Conservation (phyloP, 1,140 invertebrate genomes). For the Epicauta chinensis region DNA sequence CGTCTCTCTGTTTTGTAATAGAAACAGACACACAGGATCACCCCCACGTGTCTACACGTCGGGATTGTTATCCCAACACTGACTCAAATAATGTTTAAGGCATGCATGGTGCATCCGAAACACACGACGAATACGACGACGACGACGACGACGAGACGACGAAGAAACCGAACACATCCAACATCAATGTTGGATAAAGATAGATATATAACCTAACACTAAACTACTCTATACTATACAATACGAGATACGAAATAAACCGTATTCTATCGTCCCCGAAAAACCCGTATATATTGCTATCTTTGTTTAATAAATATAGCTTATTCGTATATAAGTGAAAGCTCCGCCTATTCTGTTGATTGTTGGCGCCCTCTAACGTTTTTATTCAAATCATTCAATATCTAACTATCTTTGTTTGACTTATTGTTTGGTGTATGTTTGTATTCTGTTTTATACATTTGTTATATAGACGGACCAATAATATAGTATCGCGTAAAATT, state of each 20-base stretch:
- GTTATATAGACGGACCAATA: conserved; percentile 34
- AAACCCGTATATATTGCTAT: too few species aligned
- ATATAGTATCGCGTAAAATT: conserved; percentile 34
- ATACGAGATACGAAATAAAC: too few species aligned
- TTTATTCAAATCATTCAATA: too few species aligned
- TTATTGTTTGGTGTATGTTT: too few species aligned
- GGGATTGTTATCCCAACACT: conserved; percentile 41
- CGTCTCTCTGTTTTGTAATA: conserved; percentile 6
- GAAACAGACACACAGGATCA: conserved; percentile 10
- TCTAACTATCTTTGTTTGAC: too few species aligned
- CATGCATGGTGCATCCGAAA: conserved; percentile 33
- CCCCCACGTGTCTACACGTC: conserved; percentile 35
- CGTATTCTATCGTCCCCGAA: too few species aligned
- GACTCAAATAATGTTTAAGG: conserved; percentile 29
- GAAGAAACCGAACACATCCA: too few species aligned
- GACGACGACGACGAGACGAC: conserved; percentile 26
- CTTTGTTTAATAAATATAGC: conserved; percentile 4
- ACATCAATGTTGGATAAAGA: too few species aligned
- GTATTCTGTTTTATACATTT: conserved; percentile 2
- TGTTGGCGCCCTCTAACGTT: conserved; percentile 36
- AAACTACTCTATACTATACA: too few species aligned
- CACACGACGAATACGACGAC: conserved; percentile 22
- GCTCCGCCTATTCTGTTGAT: conserved; percentile 40
- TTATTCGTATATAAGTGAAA: conserved; percentile 27
- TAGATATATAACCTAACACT: too few species aligned